Evolutionary conservation across 2,888 invertebrate species (phyloP).

Genomic region (Creontiades dilutus): DNA sequence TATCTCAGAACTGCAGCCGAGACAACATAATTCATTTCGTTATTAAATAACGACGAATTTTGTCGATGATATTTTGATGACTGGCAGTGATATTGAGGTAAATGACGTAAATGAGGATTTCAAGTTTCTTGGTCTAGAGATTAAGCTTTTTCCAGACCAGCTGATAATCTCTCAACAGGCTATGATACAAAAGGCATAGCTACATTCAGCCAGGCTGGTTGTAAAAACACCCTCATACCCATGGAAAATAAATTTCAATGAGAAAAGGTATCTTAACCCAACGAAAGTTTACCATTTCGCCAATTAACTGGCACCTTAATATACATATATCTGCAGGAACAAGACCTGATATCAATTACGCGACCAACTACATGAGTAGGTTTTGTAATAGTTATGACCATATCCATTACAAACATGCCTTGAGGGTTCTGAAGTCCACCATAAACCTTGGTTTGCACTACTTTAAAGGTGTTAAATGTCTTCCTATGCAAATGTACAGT

Average conservation of each 20-base stretch:
- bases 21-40: constrained; percentile 30
- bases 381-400: constrained; percentile 24
- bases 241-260: constrained; percentile 7
- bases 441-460: constrained; percentile 28
- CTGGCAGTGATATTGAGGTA: neutral
- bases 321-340: constrained; percentile 13
- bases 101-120: neutral
- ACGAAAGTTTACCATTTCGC: neutral
- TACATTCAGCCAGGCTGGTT: neutral
- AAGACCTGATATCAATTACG: constrained; percentile 40
- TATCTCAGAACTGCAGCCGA: neutral
- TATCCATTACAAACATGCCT: constrained; percentile 57
- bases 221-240: constrained; percentile 9
- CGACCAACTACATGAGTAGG: constrained; percentile 53
- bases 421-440: constrained; percentile 66
- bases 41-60: too few relatives aligned
- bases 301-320: constrained; percentile 17
- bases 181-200: neutral
- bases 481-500: constrained; percentile 70
- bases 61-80: constrained; percentile 42
- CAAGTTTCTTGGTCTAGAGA: neutral
- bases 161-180: constrained; percentile 11
- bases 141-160: neutral
- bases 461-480: neutral
- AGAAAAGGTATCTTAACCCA: neutral